Evolutionary conservation across 2,113 vertebrate species (phyloP), one percentile per base, ranked within the genome.

Genomic region (Scytalopus superciliaris): DNA sequence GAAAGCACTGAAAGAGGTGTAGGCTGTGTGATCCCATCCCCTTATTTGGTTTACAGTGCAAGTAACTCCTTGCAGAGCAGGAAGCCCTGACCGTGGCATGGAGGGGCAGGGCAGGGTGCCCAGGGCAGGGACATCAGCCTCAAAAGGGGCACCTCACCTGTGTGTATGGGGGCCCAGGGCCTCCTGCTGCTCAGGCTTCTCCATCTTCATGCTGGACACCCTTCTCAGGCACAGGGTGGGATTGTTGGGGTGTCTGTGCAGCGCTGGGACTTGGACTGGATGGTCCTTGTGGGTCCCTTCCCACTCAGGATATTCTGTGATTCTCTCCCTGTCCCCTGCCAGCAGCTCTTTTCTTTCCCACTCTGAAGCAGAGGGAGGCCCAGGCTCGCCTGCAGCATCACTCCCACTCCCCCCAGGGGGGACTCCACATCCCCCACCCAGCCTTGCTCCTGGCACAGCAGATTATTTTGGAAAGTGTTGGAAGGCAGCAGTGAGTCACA

Each of bases 401-500:
- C 35, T 84, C 80, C 64, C 42, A 0, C 60, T 44, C 31, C 52
- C 79, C 11, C 1, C 11, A 7, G 3, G 2, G 68, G 62, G 72
- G 16, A 39, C 1, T 1, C 21, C 2, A 3, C 1, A 7, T 17
- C 53, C 87, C 44, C 78, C 16, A 2, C 31, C 40, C 60, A 1
- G 22, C 42, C 64, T 55, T 87, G 18, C 6, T 33, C 49, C 89
- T 44, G 93, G 93, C 81, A 91, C 59, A 30, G 53, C 66, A 28
- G 86, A 78, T 1, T 76, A 25, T 89, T 97, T 90, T 94, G 96
- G 96, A 81, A 91, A 92, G 62, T 45, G 66, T 50, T 59, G n/a
- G 94, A 21, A 93, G 91, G 95, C 94, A 85, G 70, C 73, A 68
- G 62, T 97, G 97, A 97, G 96, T 97, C 97, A 97, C 21, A 0